Percentiles rank a stretch among this genome's conserved stretches.
phyloP scores from a whole-genome alignment of 2,113 vertebrate genomes.

The Atractosteus spatula region DNA sequence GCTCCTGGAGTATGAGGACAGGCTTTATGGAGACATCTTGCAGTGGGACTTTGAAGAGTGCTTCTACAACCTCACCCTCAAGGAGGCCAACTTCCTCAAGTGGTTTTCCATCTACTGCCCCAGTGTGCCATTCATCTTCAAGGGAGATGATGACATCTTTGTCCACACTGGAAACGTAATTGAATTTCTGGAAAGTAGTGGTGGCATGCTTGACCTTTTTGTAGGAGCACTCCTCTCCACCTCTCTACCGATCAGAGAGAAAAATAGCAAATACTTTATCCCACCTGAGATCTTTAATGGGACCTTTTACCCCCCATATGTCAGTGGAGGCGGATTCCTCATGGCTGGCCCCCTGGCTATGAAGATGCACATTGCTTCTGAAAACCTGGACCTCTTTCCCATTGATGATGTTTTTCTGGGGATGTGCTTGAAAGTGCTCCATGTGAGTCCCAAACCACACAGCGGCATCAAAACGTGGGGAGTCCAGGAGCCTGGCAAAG shows the following conservation, averaged over 20 bases:
- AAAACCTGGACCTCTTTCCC: constrained; percentile 83
- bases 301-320: constrained; percentile 84
- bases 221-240: constrained; percentile 84
- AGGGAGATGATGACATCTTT: constrained; percentile 90
- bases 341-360: constrained; percentile 79
- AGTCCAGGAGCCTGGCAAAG: constrained; percentile 79
- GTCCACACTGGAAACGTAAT: constrained; percentile 84
- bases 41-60: constrained; percentile 96
- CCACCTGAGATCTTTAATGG: constrained; percentile 78
- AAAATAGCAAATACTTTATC: constrained; percentile 93
- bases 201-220: constrained; percentile 67
- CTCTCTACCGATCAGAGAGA: constrained; percentile 84
- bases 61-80: constrained; percentile 97
- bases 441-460: constrained; percentile 76
- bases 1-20: constrained; percentile 87
- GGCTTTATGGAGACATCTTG: constrained; percentile 85
- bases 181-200: constrained; percentile 73
- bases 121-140: constrained; percentile 76
- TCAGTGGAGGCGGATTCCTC: constrained; percentile 89
- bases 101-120: constrained; percentile 89
- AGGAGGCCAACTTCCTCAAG: constrained; percentile 93
- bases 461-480: constrained; percentile 94
- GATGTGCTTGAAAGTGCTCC: constrained; percentile 88
- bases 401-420: constrained; percentile 94
- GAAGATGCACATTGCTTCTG: constrained; percentile 70